Base-by-base conservation (phyloP, 2,888 invertebrate genomes). In the Mythimna pallens region DNA sequence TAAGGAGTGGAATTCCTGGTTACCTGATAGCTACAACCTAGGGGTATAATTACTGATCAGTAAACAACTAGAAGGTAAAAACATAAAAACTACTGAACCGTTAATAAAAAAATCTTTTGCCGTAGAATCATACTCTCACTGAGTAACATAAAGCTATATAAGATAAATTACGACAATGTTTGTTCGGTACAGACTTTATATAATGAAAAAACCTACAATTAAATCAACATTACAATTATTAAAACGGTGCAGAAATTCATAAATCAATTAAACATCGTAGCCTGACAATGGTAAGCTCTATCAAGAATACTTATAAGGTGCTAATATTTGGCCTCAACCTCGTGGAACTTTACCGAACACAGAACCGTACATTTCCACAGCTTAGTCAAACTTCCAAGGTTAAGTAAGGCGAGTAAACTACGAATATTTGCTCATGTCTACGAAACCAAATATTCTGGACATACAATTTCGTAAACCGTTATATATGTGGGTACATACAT, bases 381-480 rank as follows among this genome's bases (percentile, higher is more conserved):
- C 55, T 69, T 30, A 52, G 57, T 43, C 43, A 40, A 40, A 43
- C 61, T 58, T 20, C 50, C 52, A 82, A 71, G 52, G 50, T 67
- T 64, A 65, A 70, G 43, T 82, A 72, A 68, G 72, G 57, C 61
- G 25, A 65, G 82, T 50, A 65, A 81, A 78, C 72, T 25, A n/a
- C 9, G 22, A 9, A 3, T 55, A 65, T 55, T 65, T 65, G 43
- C 65, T 25, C 57, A 2, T 55, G 47, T 58, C 47, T 25, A 40
- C 25, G 52, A 62, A 72, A 55, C 22, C 61, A 72, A 78, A 72
- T 30, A 68, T 43, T 62, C 54, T 50, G n/a, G 30, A 63, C 52
- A 54, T 17, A 58, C 67, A 65, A 50, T 20, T 65, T 36, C 20
- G 40, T 73, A 22, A 30, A 34, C 30, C 14, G 50, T 34, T 52